Percentiles rank a stretch among this genome's conserved stretches.
Evolutionary conservation across 2,797 vertebrate genomes (phyloP).

Genomic region (Sebastes cheni): DNA sequence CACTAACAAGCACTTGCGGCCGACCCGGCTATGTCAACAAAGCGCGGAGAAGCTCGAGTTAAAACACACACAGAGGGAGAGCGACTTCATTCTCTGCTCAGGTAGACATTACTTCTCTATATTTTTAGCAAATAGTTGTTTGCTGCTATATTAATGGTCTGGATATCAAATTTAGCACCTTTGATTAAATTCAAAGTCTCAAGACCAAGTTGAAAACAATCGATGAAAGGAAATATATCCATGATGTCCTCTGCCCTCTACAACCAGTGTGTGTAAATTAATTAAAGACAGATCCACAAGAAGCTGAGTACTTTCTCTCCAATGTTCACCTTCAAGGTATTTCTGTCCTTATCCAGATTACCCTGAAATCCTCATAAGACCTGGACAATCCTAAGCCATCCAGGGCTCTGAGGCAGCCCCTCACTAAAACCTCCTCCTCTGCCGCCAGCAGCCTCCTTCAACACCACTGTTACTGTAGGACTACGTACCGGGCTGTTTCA

Average conservation of each 20-base stretch:
- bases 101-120: too few relatives aligned
- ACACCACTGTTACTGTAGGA: background rate
- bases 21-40: too few relatives aligned
- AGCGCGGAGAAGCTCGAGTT: too few relatives aligned
- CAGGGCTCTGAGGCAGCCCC: conserved; percentile 65
- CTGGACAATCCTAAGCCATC: conserved; percentile 74
- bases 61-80: too few relatives aligned
- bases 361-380: conserved; percentile 80
- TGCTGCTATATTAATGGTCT: too few relatives aligned
- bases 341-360: conserved; percentile 86
- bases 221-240: background rate
- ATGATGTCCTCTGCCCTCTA: background rate
- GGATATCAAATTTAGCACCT: too few relatives aligned
- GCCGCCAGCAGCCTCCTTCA: conserved; percentile 5
- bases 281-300: conserved; percentile 49
- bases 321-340: conserved; percentile 79
- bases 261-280: conserved; percentile 32
- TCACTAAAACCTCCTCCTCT: conserved; percentile 55
- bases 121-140: too few relatives aligned
- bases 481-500: background rate
- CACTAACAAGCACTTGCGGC: too few relatives aligned
- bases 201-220: background rate
- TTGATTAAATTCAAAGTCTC: background rate
- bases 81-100: too few relatives aligned
- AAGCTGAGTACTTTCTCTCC: conserved; percentile 66